phyloP scores from a whole-genome alignment of 2,113 vertebrate genomes.

The Channa maculata region DNA sequence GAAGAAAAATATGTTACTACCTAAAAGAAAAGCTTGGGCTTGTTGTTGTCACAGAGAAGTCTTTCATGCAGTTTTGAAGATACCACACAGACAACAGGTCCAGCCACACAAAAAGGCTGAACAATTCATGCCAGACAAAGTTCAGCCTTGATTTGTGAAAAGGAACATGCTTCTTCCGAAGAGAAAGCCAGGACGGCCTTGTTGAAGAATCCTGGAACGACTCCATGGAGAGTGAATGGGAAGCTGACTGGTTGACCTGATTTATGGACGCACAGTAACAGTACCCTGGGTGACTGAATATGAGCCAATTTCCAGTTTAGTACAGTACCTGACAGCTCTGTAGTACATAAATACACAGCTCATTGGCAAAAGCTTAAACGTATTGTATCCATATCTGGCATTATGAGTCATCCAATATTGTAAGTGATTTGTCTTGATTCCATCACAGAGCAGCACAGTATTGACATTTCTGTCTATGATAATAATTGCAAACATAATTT shows the following conservation, averaged over 20 bases:
- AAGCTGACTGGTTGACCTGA: slow-evolving; percentile 53
- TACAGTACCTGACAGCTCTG: slow-evolving; percentile 13
- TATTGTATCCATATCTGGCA: not conserved
- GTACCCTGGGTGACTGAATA: slow-evolving; percentile 26
- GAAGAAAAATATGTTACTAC: slow-evolving; percentile 30
- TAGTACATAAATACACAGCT: slow-evolving; percentile 14
- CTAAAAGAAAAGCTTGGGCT: slow-evolving; percentile 13
- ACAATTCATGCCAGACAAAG: not conserved
- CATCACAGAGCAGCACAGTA: slow-evolving; percentile 8
- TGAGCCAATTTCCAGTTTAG: slow-evolving; percentile 32
- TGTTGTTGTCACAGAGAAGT: slow-evolving; percentile 3
- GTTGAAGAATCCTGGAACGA: slow-evolving; percentile 52
- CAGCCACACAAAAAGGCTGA: not conserved
- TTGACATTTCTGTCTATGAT: slow-evolving; percentile 9
- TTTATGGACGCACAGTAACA: slow-evolving; percentile 29
- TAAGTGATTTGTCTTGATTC: slow-evolving; percentile 32
- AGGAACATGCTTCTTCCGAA: slow-evolving; percentile 13
- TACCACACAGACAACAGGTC: not conserved
- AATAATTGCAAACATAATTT: not conserved
- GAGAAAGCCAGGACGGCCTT: slow-evolving; percentile 22
- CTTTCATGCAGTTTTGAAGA: slow-evolving; percentile 17
- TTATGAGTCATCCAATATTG: slow-evolving; percentile 5
- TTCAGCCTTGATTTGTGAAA: slow-evolving; percentile 39
- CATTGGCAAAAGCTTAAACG: slow-evolving; percentile 22
- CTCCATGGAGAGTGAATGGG: slow-evolving; percentile 46